Percentiles rank a stretch among this genome's conserved stretches.
Conservation (phyloP, 1,140 invertebrate genomes). For the Drosophila watanabei region DNA sequence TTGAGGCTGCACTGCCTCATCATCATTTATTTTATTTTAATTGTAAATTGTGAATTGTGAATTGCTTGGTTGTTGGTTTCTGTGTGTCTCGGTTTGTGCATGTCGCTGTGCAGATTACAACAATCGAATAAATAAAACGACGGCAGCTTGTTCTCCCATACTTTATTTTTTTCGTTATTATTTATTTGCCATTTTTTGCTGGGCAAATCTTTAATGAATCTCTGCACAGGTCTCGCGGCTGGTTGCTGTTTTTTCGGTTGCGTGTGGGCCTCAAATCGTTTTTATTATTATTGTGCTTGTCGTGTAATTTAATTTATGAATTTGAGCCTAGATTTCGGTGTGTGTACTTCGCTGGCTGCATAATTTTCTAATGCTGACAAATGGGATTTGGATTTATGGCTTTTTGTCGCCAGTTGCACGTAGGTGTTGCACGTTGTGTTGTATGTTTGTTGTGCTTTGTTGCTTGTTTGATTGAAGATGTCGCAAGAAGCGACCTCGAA, state of each 20-base stretch:
- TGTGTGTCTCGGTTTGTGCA: conserved; percentile 62
- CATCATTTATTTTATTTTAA: conserved; percentile 80
- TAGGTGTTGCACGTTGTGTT: conserved; percentile 59
- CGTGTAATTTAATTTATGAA: conserved; percentile 84
- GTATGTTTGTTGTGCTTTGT: conserved; percentile 10
- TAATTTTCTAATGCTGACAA: conserved; percentile 84
- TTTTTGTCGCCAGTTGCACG: conserved; percentile 67
- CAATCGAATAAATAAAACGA: conserved; percentile 76
- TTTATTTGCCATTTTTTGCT: conserved; percentile 50
- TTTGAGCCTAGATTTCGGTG: conserved; percentile 66
- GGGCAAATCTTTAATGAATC: conserved; percentile 58
- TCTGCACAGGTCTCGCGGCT: conserved; percentile 38
- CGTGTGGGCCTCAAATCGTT: conserved; percentile 82
- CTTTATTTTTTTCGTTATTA: conserved; percentile 39
- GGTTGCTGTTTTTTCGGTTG: conserved; percentile 43
- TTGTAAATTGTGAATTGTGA: conserved; percentile 37
- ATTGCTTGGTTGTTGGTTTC: conserved; percentile 24
- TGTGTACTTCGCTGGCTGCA: conserved; percentile 63
- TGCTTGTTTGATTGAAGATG: conserved; percentile 77
- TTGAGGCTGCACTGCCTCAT: conserved; percentile 56
- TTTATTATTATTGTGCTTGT: conserved; percentile 84
- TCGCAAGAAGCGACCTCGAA: conserved; percentile 75
- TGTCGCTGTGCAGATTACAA: conserved; percentile 78
- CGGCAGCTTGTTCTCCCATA: conserved; percentile 26
- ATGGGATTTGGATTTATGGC: conserved; percentile 83